Percentiles rank a stretch among this genome's conserved stretches.
These are phyloP conservation scores for Lobophora halterata DNA, from an alignment of 2,888 invertebrate species.

Conservation along the genomic window DNA sequence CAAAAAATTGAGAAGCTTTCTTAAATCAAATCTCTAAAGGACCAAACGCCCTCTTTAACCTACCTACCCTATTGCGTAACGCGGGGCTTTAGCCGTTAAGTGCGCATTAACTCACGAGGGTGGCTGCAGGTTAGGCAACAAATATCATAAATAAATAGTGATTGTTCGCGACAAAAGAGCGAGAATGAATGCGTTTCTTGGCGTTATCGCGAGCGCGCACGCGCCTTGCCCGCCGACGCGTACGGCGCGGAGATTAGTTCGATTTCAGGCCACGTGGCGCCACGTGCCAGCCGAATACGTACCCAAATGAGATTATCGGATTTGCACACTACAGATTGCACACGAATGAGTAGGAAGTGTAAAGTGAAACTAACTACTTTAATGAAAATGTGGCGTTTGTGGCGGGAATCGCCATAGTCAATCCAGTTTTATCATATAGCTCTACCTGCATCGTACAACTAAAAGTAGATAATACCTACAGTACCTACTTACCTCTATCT, in stretches of 20 bases:
- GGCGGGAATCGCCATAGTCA: too few species aligned
- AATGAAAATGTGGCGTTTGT: slow-evolving; percentile 75
- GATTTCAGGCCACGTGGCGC: slow-evolving; percentile 77
- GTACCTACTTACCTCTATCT: too few species aligned
- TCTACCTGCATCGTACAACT: too few species aligned
- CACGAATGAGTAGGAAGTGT: slow-evolving; percentile 79
- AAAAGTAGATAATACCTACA: too few species aligned
- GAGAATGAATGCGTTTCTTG: slow-evolving; percentile 77
- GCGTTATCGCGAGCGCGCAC: slow-evolving; percentile 75
- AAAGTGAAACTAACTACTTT: slow-evolving; percentile 79
- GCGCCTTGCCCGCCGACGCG: slow-evolving; percentile 68
- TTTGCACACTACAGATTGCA: slow-evolving; percentile 81
- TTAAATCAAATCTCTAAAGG: slow-evolving; percentile 26
- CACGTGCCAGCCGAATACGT: slow-evolving; percentile 70
- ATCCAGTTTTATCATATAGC: too few species aligned
- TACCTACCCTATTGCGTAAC: slow-evolving; percentile 33
- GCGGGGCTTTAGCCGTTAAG: slow-evolving; percentile 49
- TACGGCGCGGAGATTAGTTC: slow-evolving; percentile 75
- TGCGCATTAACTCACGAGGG: slow-evolving; percentile 60
- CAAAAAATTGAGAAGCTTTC: too few species aligned
- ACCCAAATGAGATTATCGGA: slow-evolving; percentile 79
- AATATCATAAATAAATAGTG: slow-evolving; percentile 80
- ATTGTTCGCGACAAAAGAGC: slow-evolving; percentile 78
- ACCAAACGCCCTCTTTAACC: slow-evolving; percentile 31
- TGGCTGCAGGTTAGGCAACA: slow-evolving; percentile 71